These are phyloP conservation scores for Isurus oxyrinchus DNA, from an alignment of 2,113 vertebrate species.

Conservation along the genomic window DNA sequence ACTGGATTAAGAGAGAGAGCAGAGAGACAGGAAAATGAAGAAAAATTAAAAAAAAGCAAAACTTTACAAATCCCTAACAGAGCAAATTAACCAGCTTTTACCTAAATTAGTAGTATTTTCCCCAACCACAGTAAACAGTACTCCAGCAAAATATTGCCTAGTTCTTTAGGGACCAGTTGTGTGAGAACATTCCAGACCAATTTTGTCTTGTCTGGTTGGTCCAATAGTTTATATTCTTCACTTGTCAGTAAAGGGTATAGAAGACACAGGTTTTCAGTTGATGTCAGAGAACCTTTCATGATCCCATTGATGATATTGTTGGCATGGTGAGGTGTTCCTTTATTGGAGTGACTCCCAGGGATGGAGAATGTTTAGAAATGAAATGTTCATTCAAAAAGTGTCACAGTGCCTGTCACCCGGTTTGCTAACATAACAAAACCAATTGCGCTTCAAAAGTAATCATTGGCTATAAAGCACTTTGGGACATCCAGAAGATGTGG, in stretches of 20 bases:
- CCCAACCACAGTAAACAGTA: not conserved
- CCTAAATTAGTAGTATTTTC: not conserved
- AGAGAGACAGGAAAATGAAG: not conserved
- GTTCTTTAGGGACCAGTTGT: not conserved
- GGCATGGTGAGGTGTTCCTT: not conserved
- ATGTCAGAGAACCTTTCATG: not conserved
- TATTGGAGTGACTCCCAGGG: not conserved
- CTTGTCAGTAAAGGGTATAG: not conserved
- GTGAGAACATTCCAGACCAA: too few relatives aligned
- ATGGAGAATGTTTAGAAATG: not conserved
- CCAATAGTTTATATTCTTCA: not conserved
- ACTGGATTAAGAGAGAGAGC: not conserved
- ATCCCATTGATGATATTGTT: not conserved
- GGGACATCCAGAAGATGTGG: not conserved
- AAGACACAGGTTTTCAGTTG: not conserved
- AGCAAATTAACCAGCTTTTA: not conserved
- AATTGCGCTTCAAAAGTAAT: not conserved
- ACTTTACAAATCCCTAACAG: not conserved
- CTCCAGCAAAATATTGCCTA: not conserved
- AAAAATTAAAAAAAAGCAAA: not conserved
- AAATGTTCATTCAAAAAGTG: not conserved
- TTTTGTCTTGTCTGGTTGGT: not conserved
- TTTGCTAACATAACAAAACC: not conserved
- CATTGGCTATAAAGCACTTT: not conserved
- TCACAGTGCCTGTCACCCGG: not conserved